A percentile compares a stretch with the other conserved stretches of the same genome.
These are phyloP conservation scores for Apodemus sylvaticus DNA, from an alignment of 2,113 vertebrate genomes.

Conservation along the genomic window DNA sequence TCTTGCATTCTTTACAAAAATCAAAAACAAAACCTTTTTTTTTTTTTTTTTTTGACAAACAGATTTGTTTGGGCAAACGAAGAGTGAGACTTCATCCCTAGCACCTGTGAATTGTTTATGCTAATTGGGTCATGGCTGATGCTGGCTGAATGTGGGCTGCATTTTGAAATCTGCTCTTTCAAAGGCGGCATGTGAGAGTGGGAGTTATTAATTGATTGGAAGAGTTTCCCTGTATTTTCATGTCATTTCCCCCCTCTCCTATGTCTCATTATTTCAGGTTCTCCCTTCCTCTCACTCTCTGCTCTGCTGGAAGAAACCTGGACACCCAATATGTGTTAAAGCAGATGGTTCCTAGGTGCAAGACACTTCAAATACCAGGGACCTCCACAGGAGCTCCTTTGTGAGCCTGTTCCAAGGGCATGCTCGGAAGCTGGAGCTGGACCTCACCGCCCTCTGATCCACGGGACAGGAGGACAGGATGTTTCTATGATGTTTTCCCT, in stretches of 20 bases:
- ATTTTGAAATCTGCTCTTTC: constrained; percentile 25
- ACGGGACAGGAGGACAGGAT: neutral
- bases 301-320: neutral
- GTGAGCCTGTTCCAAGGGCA: neutral
- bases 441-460: neutral
- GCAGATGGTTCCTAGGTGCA: constrained; percentile 38
- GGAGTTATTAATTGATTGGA: constrained; percentile 57
- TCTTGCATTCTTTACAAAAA: neutral
- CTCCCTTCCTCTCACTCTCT: neutral
- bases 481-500: neutral
- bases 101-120: constrained; percentile 58
- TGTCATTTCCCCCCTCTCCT: neutral
- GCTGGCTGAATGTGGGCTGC: constrained; percentile 14
- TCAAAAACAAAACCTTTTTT: neutral
- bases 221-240: constrained; percentile 34
- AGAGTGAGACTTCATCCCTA: neutral
- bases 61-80: constrained; percentile 69
- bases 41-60: constrained; percentile 5
- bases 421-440: neutral
- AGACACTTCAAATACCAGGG: neutral
- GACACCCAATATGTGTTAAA: neutral
- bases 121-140: constrained; percentile 52
- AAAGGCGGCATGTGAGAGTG: neutral
- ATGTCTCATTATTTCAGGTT: neutral
- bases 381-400: neutral